Conservation (phyloP, 2,797 vertebrate genomes). For the Myripristis murdjan region DNA sequence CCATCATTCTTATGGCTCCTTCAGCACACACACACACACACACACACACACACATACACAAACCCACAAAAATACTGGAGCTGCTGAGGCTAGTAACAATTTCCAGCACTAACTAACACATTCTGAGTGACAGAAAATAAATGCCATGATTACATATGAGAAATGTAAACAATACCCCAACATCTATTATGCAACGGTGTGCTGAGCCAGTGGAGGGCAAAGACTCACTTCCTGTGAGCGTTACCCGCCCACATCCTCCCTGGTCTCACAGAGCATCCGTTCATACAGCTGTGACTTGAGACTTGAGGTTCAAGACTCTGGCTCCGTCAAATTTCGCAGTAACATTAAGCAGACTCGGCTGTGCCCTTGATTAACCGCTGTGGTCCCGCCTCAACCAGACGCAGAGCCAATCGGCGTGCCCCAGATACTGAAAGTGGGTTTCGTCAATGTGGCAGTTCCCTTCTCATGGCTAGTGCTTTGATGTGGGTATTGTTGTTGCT, state of each 20-base stretch:
- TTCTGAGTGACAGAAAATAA: constrained; percentile 8
- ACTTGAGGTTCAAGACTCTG: not conserved
- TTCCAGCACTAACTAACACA: constrained; percentile 9
- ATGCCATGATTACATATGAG: constrained; percentile 21
- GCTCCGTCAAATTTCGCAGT: constrained; percentile 18
- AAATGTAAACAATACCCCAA: constrained; percentile 15
- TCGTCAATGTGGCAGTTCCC: constrained; percentile 10
- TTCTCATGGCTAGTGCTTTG: constrained; percentile 28
- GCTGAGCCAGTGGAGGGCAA: constrained; percentile 22
- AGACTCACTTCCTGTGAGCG: not conserved
- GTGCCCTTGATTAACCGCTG: constrained; percentile 59
- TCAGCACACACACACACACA: not conserved
- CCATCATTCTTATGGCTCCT: constrained; percentile 34
- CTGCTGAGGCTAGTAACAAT: constrained; percentile 14
- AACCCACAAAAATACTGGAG: not conserved
- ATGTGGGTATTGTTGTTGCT: constrained; percentile 24
- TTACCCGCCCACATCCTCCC: constrained; percentile 12
- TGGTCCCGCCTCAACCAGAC: constrained; percentile 16
- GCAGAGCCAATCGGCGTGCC: constrained; percentile 17
- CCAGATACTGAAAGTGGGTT: constrained; percentile 12
- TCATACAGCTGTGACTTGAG: constrained; percentile 19
- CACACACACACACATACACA: not conserved
- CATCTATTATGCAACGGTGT: constrained; percentile 4
- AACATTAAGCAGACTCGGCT: constrained; percentile 33
- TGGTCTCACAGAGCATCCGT: constrained; percentile 18